Evolutionary conservation across 2,797 vertebrate genomes (phyloP), one percentile per base, ranked within the genome.

Genomic region (Pelobates cultripes): DNA sequence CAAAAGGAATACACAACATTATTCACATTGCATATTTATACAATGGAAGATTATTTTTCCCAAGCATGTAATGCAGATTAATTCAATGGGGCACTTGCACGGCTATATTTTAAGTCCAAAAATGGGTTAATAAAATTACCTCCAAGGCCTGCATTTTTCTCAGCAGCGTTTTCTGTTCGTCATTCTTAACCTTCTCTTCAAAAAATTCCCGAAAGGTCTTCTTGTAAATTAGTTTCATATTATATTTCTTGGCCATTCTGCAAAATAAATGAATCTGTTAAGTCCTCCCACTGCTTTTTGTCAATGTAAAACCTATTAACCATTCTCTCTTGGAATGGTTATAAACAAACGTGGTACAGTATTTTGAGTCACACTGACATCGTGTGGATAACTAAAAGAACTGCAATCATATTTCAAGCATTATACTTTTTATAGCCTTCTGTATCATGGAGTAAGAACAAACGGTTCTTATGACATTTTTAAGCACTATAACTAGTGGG

Each of bases 181-280:
- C 93, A 0, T 96, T 95, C 90, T 96, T 96, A 87, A 96, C 89
- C 77, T 98, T 97, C 85, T 98, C 96, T 84, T 96, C 91, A 85
- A 97, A 98, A 89, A 97, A 99, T 86, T 99, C 95, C 0, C 90
- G 89, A 92, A 99, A 99, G 2, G 96, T 94, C 88, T 95, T 96
- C 90, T 96, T 98, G 86, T 93, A 92, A 79, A 99, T 90, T 81
- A 99, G 90, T 77, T 95, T 96, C 98, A 99, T 99, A 85, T 96
- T 95, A 87, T 98, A 96, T 43, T 95, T 94, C 89, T 96, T 96
- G 0, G 96, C 97, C 97, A 99, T 97, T 90, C 97, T 99, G 91
- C 71, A 75, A 86, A 89, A 75, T 70, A 79, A 89, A 88, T 51
- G 86, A 61, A 86, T 14, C 17, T 64, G 17, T 75, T 75, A 84